Evolutionary conservation across 2,113 vertebrate genomes (phyloP).

Genomic region (Erinaceus europaeus): DNA sequence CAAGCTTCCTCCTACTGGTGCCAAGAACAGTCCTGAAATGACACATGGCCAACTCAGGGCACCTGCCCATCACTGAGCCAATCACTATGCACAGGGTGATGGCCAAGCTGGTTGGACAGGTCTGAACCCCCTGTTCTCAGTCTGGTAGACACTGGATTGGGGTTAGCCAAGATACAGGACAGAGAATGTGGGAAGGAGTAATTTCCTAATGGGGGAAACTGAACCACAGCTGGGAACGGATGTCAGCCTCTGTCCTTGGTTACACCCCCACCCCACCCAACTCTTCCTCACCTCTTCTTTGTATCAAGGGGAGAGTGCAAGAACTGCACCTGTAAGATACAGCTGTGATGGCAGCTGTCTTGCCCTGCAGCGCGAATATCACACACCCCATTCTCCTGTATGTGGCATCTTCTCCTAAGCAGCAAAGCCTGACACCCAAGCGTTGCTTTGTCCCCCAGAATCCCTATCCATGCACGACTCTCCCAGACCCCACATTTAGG

Average conservation of each 20-base stretch:
- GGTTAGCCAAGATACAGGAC: not conserved
- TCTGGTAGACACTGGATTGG: not conserved
- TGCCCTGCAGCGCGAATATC: not conserved
- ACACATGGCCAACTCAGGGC: not conserved
- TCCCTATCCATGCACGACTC: too few relatives aligned
- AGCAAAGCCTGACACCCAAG: too few relatives aligned
- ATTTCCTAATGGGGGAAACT: not conserved
- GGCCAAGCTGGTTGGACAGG: not conserved
- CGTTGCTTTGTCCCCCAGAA: too few relatives aligned
- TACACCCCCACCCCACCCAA: not conserved
- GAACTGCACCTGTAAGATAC: not conserved
- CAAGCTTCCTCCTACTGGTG: too few relatives aligned
- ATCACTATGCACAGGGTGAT: fast-evolving
- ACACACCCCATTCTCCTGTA: not conserved
- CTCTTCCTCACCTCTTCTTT: not conserved
- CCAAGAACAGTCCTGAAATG: not conserved
- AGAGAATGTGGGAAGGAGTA: not conserved
- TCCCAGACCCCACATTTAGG: too few relatives aligned
- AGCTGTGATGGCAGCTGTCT: not conserved
- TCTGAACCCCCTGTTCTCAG: fast-evolving
- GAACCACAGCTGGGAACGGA: not conserved
- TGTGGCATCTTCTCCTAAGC: too few relatives aligned
- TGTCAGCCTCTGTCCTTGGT: not conserved
- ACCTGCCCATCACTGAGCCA: not conserved
- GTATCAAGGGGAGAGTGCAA: too few relatives aligned